Evolutionary conservation across 2,797 vertebrate species (phyloP).

Genomic region (Chromis chromis): DNA sequence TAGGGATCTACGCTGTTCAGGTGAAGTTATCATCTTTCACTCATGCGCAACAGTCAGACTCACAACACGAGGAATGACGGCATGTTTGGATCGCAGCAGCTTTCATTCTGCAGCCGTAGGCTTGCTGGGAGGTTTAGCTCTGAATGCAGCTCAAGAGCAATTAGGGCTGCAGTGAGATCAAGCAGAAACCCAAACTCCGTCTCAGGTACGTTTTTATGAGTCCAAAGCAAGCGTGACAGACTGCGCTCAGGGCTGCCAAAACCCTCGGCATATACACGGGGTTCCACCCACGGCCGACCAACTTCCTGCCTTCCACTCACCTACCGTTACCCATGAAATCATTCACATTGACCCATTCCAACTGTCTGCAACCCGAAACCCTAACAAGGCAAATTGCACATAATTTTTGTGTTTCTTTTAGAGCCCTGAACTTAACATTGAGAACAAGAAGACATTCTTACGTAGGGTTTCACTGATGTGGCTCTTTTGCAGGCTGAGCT

Average conservation of each 20-base stretch:
- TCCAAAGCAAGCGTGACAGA: constrained; percentile 76
- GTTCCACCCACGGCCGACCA: constrained; percentile 62
- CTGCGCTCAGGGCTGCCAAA: constrained; percentile 66
- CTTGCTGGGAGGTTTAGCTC: constrained; percentile 66
- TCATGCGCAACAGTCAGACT: constrained; percentile 50
- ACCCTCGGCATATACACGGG: constrained; percentile 53
- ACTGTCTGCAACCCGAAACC: constrained; percentile 73
- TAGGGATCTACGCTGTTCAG: constrained; percentile 48
- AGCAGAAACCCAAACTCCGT: constrained; percentile 70
- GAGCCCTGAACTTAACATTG: constrained; percentile 46
- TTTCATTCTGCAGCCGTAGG: constrained; percentile 46
- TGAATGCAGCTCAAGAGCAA: constrained; percentile 74
- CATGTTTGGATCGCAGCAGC: constrained; percentile 60
- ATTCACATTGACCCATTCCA: constrained; percentile 72
- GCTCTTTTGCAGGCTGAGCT: constrained; percentile 21
- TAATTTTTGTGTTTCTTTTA: constrained; percentile 69
- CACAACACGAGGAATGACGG: constrained; percentile 46
- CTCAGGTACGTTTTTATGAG: constrained; percentile 82
- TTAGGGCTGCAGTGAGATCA: constrained; percentile 70
- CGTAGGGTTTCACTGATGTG: constrained; percentile 42
- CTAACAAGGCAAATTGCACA: constrained; percentile 76
- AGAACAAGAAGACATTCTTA: constrained; percentile 61
- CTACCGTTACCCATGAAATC: constrained; percentile 77
- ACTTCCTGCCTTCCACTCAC: constrained; percentile 74
- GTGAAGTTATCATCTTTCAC: constrained; percentile 53